A percentile compares a stretch with the other conserved stretches of the same genome.
Conservation (phyloP, 2,797 vertebrate species). For the Propithecus perrieri region DNA sequence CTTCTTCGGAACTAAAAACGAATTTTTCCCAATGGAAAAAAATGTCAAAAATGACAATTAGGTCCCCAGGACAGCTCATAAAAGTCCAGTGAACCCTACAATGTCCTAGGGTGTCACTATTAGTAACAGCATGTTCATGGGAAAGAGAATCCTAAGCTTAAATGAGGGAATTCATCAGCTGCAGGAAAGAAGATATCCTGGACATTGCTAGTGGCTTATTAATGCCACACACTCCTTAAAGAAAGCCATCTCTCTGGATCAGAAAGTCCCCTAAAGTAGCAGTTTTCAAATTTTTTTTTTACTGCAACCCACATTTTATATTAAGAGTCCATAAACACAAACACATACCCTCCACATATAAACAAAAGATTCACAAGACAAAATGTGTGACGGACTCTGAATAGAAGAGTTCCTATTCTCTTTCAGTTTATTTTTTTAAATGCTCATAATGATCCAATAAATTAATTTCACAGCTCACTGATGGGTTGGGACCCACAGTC, state of each 20-base stretch:
- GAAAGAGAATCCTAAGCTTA: not conserved
- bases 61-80: not conserved
- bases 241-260: not conserved
- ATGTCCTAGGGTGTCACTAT: not conserved
- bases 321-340: not conserved
- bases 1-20: not conserved
- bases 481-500: not conserved
- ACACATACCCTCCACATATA: not conserved
- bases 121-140: not conserved
- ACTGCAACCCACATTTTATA: not conserved
- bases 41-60: not conserved
- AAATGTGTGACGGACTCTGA: not conserved
- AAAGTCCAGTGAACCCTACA: not conserved
- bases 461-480: not conserved
- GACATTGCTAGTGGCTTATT: not conserved
- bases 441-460: not conserved
- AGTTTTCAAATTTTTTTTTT: not conserved
- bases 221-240: not conserved
- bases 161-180: not conserved
- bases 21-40: conserved; percentile 31
- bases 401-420: not conserved
- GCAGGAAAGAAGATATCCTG: not conserved
- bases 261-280: not conserved
- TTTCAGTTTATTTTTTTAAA: not conserved
- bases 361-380: not conserved